Evolutionary conservation across 2,113 vertebrate species (phyloP), one percentile per base, ranked within the genome.

Genomic region (Passer montanus): DNA sequence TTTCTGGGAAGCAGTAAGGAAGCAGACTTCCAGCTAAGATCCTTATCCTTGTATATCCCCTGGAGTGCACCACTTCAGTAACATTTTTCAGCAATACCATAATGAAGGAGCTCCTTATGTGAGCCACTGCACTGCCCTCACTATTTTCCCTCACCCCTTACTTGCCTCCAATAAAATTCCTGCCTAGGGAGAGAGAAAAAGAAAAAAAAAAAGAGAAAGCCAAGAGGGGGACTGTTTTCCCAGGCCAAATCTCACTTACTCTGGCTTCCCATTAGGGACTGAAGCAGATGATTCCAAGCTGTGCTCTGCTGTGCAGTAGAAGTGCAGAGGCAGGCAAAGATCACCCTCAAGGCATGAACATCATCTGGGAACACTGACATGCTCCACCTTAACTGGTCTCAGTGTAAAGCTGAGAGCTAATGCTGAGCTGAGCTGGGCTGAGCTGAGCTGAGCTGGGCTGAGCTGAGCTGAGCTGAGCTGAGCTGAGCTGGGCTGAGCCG

Each of bases 21-120:
- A 96, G 35, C 64, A 94, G 73, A n/a, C 85, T 95, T 95, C 85
- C 90, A 95, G 62, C 80, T 93, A 84, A 96, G 80, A 93, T 94
- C 62, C 21, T 95, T 96, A 95, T 96, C 94, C 94, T 93, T 78
- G 73, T 24, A 50, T 94, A 93, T 52, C 56, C 83, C 80, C 90
- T 64, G 53, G 69, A 95, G 72, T 7, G 3, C 6, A 43, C 52
- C 73, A 84, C 90, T 90, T 86, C 66, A 78, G 58, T 68, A 76
- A 89, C 80, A 92, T 93, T 92, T 94, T 93, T 92, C 56, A 84
- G 80, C 77, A 81, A 58, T 46, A 72, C 31, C 84, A 85, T 88
- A 60, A 56, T 89, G 85, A 96, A 96, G 86, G 83, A 86, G 23
- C n/a, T 90, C 59, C 60, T 87, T 85, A 75, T 84, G 39, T 50